Conservation (phyloP, 1,140 invertebrate species). For the Achroia grisella region DNA sequence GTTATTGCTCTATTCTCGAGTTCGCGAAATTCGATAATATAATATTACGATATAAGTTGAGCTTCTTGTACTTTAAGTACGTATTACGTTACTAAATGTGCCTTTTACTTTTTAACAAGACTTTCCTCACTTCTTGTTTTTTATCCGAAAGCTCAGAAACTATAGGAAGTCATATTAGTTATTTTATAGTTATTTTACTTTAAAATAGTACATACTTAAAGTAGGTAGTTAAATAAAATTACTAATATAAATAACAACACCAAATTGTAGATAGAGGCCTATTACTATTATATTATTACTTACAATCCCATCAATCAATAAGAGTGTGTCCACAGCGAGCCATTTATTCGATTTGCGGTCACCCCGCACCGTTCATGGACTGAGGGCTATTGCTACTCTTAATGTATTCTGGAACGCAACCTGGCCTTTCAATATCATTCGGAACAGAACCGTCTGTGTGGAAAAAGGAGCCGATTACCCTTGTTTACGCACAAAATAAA, state of each 20-base stretch:
- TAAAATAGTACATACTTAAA: no score
- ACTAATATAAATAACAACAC: no score
- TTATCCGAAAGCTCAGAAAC: no score
- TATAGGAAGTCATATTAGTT: no score
- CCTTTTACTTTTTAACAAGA: background rate
- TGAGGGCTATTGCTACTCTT: conserved; percentile 21
- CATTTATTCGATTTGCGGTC: conserved; percentile 27
- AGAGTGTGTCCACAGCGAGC: conserved; percentile 14
- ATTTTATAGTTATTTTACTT: no score
- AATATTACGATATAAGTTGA: conserved; percentile 13
- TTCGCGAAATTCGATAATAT: conserved; percentile 34
- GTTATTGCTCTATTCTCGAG: conserved; percentile 33
- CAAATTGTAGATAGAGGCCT: no score
- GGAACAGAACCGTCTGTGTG: conserved; percentile 40
- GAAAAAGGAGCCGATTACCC: conserved; percentile 59
- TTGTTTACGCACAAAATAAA: conserved; percentile 69
- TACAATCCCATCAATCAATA: conserved; percentile 27
- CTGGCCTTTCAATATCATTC: conserved; percentile 59
- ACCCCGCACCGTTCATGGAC: conserved; percentile 4
- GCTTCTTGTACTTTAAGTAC: background rate
- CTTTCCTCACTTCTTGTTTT: no score
- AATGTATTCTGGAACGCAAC: conserved; percentile 53
- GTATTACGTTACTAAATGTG: no score
- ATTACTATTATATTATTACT: conserved; percentile 13
- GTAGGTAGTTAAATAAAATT: no score